Evolutionary conservation across 2,113 vertebrate genomes (phyloP), one percentile per base, ranked within the genome.

Genomic region (Spizaetus ornatus): DNA sequence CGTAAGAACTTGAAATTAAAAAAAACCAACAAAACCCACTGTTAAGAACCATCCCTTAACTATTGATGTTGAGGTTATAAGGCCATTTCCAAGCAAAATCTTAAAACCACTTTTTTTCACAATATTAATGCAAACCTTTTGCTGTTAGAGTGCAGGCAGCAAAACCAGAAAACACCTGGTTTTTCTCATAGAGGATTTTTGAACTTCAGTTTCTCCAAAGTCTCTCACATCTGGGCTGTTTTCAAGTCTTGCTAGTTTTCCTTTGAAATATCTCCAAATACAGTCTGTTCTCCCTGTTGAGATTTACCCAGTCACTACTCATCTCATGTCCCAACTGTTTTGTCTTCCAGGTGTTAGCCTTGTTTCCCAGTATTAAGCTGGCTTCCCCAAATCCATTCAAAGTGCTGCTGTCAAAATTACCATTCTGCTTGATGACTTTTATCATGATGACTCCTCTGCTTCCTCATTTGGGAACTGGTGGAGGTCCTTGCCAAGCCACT

Each of bases 241-340:
- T 95, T 87, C 6, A 5, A 72, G 40, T 65, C 29, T 85, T 85
- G 11, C 26, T 63, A 22, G 26, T 40, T 93, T 85, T 25, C 21
- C 47, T 89, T 91, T 96, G 91, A 95, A 94, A 58, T 45, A 62
- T 45, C 63, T 92, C 63, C 82, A 95, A 77, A 83, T 47, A 48
- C 9, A 59, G 34, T 11, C 56, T 89, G 50, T 79, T 96, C 61
- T 91, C 61, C 16, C 3, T 34, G 56, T 22, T 14, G n/a, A 89
- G 73, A 78, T 79, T 87, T 83, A 69, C 19, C 8, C 38, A 78
- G 55, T 40, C 50, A 66, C 32, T 79, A 50, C 16, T 36, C 29
- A 65, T 31, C 66, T 85, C 59, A 61, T 6, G 1, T 86, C 61
- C 23, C 92, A 85, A 7, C 19, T 50, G 7, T n/a, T 77, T 47